Evolutionary conservation across 2,113 vertebrate species (phyloP).

Genomic region (Apteryx owenii): DNA sequence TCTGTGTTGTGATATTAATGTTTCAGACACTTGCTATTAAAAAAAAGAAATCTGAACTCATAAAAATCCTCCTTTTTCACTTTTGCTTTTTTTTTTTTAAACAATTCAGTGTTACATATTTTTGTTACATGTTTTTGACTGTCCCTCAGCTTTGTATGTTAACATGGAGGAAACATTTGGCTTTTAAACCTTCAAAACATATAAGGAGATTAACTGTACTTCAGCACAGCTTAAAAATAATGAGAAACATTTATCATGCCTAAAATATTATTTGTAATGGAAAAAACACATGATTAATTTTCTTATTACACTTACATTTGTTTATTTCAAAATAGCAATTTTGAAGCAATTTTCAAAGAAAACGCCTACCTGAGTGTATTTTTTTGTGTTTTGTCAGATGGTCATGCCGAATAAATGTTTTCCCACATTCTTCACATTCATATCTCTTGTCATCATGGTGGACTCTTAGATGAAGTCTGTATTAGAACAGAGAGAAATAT

Average conservation of each 20-base stretch:
- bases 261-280: background rate
- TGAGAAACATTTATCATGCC: background rate
- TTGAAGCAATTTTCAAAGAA: background rate
- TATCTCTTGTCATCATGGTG: constrained; percentile 98
- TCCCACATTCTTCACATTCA: constrained; percentile 96
- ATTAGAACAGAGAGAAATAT: background rate
- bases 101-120: constrained; percentile 58
- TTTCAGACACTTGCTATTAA: constrained; percentile 44
- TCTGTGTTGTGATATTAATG: background rate
- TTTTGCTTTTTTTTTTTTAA: constrained; percentile 58
- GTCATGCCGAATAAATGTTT: constrained; percentile 97
- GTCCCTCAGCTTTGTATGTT: constrained; percentile 19
- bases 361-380: constrained; percentile 92
- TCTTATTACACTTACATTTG: background rate
- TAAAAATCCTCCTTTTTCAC: constrained; percentile 65
- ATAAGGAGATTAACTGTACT: background rate
- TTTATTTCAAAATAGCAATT: background rate
- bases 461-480: constrained; percentile 93
- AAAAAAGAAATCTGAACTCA: constrained; percentile 64
- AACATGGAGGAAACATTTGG: constrained; percentile 20
- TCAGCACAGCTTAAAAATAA: background rate
- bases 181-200: background rate
- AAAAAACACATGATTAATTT: background rate
- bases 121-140: constrained; percentile 70
- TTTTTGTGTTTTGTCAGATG: constrained; percentile 98